Base-by-base conservation (phyloP, 1,140 invertebrate genomes). In the Drosophila kurseongensis region DNA sequence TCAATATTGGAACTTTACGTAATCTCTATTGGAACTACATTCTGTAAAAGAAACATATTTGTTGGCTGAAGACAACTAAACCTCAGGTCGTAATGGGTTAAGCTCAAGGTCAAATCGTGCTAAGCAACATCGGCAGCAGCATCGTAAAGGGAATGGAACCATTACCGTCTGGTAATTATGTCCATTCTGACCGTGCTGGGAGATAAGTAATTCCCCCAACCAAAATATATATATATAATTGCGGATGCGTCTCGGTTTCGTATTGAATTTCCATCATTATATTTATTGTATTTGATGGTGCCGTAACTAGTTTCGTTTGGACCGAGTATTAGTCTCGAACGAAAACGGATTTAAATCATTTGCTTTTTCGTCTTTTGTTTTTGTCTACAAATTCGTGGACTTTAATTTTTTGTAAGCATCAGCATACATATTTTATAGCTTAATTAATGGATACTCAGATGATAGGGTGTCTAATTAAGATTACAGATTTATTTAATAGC, bases 241-340 rank as follows among this genome's bases (percentile, higher is more conserved):
- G 65, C 62, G 60, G 60, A 63, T 63, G 60, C 55, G 27, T 42
- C 23, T 45, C n/a, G 45, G 47, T n/a, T 54, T 68, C 40, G 32
- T 52, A 27, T 32, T n/a, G 47, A 66, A 66, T 63, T 44, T 63
- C 55, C 55, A 63, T 63, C 60, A 42, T 60, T 59, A 42, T 41
- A 42, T 42, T 42, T 6, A 23, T 60, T 35, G 36, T 41, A 32
- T 58, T 58, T 65, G 54, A 38, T 14, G 57, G 2, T 48, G 58
- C 36, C 54, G 38, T 65, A 65, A 65, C 65, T 23, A 36, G 65
- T 67, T 67, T 67, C 6, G n/a, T n/a, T n/a, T n/a, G n/a, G n/a
- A n/a, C n/a, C n/a, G n/a, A n/a, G n/a, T n/a, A n/a, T 13, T n/a
- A 58, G 4, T 7, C 18, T n/a, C 45, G 6, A n/a, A 1, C 18